Percentiles rank a stretch among this genome's conserved stretches.
Evolutionary conservation across 2,113 vertebrate genomes (phyloP).

Genomic region (Onychostruthus taczanowskii): DNA sequence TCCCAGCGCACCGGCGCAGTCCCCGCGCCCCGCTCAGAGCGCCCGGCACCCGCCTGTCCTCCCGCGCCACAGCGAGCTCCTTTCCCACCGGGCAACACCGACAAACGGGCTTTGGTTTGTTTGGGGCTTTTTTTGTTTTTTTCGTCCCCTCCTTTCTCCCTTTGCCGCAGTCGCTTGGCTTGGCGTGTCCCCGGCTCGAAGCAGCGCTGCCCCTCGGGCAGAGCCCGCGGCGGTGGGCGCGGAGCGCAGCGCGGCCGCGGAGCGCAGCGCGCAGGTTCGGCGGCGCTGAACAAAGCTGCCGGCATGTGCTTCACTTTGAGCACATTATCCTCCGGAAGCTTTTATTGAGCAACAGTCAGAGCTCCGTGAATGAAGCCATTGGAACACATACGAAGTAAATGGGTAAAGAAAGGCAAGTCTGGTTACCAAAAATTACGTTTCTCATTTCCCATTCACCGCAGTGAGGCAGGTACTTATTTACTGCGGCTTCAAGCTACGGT

Average conservation of each 20-base stretch:
- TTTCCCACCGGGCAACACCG: neutral
- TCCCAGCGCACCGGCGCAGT: neutral
- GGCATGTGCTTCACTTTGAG: neutral
- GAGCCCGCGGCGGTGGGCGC: neutral
- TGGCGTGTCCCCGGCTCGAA: neutral
- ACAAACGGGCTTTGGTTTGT: neutral
- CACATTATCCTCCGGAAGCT: neutral
- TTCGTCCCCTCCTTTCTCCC: neutral
- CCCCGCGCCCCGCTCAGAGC: neutral
- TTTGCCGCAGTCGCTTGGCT: neutral
- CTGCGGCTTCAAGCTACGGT: neutral
- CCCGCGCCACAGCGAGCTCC: neutral
- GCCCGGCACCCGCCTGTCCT: neutral
- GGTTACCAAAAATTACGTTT: neutral
- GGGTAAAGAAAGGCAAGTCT: neutral
- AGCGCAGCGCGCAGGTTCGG: neutral
- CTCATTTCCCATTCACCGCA: neutral
- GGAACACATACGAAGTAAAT: neutral
- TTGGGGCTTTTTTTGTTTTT: fast-evolving
- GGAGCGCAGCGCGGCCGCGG: neutral
- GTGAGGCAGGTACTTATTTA: constrained; percentile 27
- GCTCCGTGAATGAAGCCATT: neutral
- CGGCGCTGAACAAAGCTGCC: neutral
- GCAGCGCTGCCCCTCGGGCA: neutral
- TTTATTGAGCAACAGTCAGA: neutral